Conservation (phyloP, 2,797 vertebrate species). For the Sebastes melanostomus region DNA sequence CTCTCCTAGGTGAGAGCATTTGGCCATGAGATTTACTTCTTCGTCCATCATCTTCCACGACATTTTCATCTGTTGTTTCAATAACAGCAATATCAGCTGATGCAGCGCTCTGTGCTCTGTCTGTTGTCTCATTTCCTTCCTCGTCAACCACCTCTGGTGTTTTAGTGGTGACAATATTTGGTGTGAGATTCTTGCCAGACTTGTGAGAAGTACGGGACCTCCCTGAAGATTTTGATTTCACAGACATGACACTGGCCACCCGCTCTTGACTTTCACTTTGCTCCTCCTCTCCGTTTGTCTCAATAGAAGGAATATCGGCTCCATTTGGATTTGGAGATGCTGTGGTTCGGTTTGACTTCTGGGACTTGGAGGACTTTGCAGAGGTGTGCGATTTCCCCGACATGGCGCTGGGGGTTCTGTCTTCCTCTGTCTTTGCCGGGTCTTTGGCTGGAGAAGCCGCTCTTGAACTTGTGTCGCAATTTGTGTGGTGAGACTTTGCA, state of each 20-base stretch:
- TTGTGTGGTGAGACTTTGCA: slow-evolving; percentile 28
- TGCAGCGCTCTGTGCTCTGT: slow-evolving; percentile 48
- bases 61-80: slow-evolving; percentile 22
- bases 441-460: neutral
- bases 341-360: slow-evolving; percentile 27
- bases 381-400: slow-evolving; percentile 44
- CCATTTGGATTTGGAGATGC: slow-evolving; percentile 30
- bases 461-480: neutral
- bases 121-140: slow-evolving; percentile 35
- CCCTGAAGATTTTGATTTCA: slow-evolving; percentile 59
- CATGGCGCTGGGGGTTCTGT: slow-evolving; percentile 41
- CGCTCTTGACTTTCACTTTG: slow-evolving; percentile 34
- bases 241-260: slow-evolving; percentile 54
- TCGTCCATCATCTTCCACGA: slow-evolving; percentile 4
- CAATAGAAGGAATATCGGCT: neutral
- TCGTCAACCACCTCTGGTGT: slow-evolving; percentile 29
- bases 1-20: slow-evolving; percentile 49
- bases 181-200: slow-evolving; percentile 55
- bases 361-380: slow-evolving; percentile 42
- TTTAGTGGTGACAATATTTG: slow-evolving; percentile 53
- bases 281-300: slow-evolving; percentile 8
- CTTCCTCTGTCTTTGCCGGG: neutral
- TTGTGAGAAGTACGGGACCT: slow-evolving; percentile 63
- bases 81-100: slow-evolving; percentile 32
- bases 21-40: slow-evolving; percentile 27